Evolutionary conservation across 23 tunicate species (phyloP), one percentile per base, ranked within the genome.

Genomic region (Corella eumyota): DNA sequence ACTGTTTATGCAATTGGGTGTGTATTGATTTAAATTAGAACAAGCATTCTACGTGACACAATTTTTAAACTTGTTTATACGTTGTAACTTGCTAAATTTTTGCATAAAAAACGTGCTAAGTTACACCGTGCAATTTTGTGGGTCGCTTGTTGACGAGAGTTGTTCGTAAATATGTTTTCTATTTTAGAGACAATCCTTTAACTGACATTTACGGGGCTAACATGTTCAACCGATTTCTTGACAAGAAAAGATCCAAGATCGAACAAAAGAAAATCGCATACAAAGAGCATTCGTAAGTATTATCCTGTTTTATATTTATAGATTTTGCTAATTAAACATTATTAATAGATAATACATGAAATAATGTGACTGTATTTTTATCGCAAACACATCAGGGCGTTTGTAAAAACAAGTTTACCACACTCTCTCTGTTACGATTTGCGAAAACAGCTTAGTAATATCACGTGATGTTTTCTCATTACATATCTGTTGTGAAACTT

Each of bases 171-270:
- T n/a, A n/a, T n/a, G n/a, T n/a, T n/a, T n/a, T n/a, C n/a, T n/a
- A n/a, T n/a, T n/a, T n/a, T n/a, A 86, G 99, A 3, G 99, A 92
- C 68, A 92, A 92, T 61, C 99, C 93, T 1, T 66, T 92, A 44
- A 76, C 93, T 9, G 99, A 92, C 56, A 83, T 92, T 27, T 92
- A 92, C 62, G 99, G 99, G n/a, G 99, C 93, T 6, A 92, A 92
- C 59, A 78, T 92, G 79, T 92, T 92, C 64, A 92, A 87, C 56
- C 70, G 60, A 83, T 71, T 68, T 45, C 40, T 92, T 21, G 45
- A 60, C 11, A 44, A 67, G 45, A 86, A 78, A 64, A 59, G 64
- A 48, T 45, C 49, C 3, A 80, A 81, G 25, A 76, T 84, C 30
- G 76, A 65, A 26, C 50, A 56, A 6, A 76, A 76, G 44, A 64